Base-by-base conservation (phyloP, 2,888 invertebrate species). In the Papilio demoleus region DNA sequence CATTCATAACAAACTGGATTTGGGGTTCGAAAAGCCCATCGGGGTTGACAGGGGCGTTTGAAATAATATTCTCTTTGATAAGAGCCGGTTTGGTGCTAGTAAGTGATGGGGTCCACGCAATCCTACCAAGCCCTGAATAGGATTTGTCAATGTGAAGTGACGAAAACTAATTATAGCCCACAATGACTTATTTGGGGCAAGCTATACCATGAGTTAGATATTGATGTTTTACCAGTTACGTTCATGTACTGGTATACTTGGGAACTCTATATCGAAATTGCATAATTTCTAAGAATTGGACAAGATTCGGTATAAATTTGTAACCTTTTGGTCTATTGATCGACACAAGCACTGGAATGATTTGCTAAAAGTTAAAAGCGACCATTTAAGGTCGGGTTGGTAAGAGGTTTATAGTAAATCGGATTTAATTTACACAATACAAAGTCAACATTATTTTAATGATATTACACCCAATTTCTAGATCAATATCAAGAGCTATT, bases 1-100 rank as follows among this genome's bases (percentile, higher is more conserved):
- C 92, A 92, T 92, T 92, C 92, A 92, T 91, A 91, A 91, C 91
- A 92, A 92, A 92, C 92, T 89, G 91, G 92, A 92, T 92, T 92
- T 92, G 85, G 90, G 92, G 90, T 88, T 87, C 85, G 82, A 85
- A 88, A 88, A 88, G 88, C 90, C 88, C 88, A 88, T 88, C 87
- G 88, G 90, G 88, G 88, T 87, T 88, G 89, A 88, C 91, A 89
- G 89, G 91, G 91, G 92, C 88, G 91, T 91, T 92, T 92, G 91
- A 90, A 92, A 92, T 92, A 92, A 92, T 91, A 92, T 92, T 92
- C 92, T 88, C 91, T 89, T 92, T 92, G 92, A 92, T 92, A 92
- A 92, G 88, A 89, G 88, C 88, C 86, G 87, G 88, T 88, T 86
- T 80, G 81, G 79, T 74, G 78, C 74, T 76, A 79, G 79, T 85